Conservation (phyloP, 2,888 invertebrate genomes). For the Cheilosia variabilis region DNA sequence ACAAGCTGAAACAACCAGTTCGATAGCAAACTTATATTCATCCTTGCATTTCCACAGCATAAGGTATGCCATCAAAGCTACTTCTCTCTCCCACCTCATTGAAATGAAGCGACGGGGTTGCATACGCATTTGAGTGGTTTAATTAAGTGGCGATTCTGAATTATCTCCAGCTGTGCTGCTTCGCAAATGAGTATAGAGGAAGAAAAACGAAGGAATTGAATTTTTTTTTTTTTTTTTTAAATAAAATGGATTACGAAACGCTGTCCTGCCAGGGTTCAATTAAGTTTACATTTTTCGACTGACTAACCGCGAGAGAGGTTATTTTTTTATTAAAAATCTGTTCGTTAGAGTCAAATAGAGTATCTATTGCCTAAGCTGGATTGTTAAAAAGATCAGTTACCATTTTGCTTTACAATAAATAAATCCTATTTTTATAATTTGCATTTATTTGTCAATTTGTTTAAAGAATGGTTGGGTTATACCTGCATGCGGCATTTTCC, state of each 20-base stretch:
- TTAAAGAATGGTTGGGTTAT: constrained; percentile 76
- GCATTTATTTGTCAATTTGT: constrained; percentile 3
- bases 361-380: neutral
- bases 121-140: constrained; percentile 74
- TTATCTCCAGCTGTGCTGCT: constrained; percentile 72
- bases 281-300: constrained; percentile 52
- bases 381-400: constrained; percentile 5
- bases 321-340: neutral
- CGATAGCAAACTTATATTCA: constrained; percentile 20
- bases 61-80: constrained; percentile 2
- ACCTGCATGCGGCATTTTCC: constrained; percentile 96
- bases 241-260: constrained; percentile 41
- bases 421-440: constrained; percentile 16
- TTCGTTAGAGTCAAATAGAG: neutral
- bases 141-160: constrained; percentile 76
- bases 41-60: constrained; percentile 6
- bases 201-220: neutral
- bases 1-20: constrained; percentile 29
- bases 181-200: neutral
- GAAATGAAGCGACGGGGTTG: constrained; percentile 44
- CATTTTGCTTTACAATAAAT: constrained; percentile 56
- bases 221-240: neutral
- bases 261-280: constrained; percentile 46
- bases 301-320: constrained; percentile 31
- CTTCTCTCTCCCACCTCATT: constrained; percentile 20